Evolutionary conservation across 2,888 invertebrate species (phyloP).

Genomic region (Patella pellucida): DNA sequence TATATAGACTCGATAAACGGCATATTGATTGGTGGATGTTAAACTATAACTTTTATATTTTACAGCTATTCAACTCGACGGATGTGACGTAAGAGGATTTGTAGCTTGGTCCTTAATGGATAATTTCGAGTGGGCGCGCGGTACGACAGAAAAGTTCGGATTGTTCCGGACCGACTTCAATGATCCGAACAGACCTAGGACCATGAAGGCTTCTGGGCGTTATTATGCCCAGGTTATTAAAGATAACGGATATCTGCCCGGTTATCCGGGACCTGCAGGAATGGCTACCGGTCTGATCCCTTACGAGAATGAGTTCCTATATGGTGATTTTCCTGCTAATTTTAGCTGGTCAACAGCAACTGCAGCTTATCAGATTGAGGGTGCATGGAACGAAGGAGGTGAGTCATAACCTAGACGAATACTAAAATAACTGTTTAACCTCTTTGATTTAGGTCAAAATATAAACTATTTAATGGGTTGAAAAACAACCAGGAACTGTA

Average conservation of each 20-base stretch:
- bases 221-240: conserved; percentile 51
- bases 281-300: conserved; percentile 37
- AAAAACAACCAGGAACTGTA: too few relatives aligned
- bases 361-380: conserved; percentile 78
- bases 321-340: conserved; percentile 40
- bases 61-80: conserved; percentile 43
- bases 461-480: too few relatives aligned
- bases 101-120: conserved; percentile 86
- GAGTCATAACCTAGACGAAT: background rate
- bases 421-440: too few relatives aligned
- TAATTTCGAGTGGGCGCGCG: conserved; percentile 85
- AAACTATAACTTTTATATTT: background rate
- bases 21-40: too few relatives aligned
- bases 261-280: conserved; percentile 38
- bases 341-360: conserved; percentile 70
- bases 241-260: conserved; percentile 42
- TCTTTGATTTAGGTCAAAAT: too few relatives aligned
- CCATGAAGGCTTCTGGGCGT: conserved; percentile 77
- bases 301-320: conserved; percentile 39
- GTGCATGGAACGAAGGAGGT: conserved; percentile 76
- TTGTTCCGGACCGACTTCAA: conserved; percentile 81
- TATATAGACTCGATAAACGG: too few relatives aligned
- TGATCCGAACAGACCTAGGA: conserved; percentile 78
- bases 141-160: conserved; percentile 80
- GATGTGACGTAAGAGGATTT: conserved; percentile 75